Conservation (phyloP, 2,888 invertebrate genomes). For the Oscheius sp. region DNA sequence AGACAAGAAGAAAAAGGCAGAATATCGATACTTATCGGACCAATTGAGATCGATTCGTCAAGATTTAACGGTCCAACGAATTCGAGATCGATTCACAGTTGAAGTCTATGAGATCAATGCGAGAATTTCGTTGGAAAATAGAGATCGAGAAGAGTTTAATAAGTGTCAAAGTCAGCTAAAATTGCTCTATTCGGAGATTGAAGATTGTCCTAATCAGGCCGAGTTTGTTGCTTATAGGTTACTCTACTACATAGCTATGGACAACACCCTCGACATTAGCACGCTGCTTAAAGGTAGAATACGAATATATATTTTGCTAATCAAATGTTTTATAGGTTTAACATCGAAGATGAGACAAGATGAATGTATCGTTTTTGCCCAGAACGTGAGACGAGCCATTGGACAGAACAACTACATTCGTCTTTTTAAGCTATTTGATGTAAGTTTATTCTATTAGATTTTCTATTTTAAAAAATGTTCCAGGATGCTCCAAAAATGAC, state of each 20-base stretch:
- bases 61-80: conserved; percentile 96
- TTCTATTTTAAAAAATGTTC: conserved; percentile 75
- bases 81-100: conserved; percentile 92
- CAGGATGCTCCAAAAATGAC: conserved; percentile 90
- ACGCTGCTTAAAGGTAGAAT: conserved; percentile 82
- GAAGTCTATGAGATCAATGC: conserved; percentile 98
- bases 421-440: conserved; percentile 85
- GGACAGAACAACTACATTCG: conserved; percentile 88
- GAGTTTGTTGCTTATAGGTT: conserved; percentile 97
- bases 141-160: conserved; percentile 98
- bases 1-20: conserved; percentile 85
- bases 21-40: conserved; percentile 96
- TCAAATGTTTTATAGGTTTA: conserved; percentile 34
- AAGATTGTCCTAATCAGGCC: conserved; percentile 77
- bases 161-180: conserved; percentile 94
- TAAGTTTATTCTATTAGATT: background rate
- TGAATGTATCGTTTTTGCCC: conserved; percentile 74
- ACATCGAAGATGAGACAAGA: conserved; percentile 64
- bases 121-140: conserved; percentile 92
- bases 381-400: conserved; percentile 90
- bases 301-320: background rate
- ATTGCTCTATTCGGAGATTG: conserved; percentile 80
- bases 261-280: conserved; percentile 94
- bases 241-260: conserved; percentile 96
- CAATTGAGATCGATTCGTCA: conserved; percentile 97